Conservation (phyloP, 2,113 vertebrate genomes). For the Falco punctatus region DNA sequence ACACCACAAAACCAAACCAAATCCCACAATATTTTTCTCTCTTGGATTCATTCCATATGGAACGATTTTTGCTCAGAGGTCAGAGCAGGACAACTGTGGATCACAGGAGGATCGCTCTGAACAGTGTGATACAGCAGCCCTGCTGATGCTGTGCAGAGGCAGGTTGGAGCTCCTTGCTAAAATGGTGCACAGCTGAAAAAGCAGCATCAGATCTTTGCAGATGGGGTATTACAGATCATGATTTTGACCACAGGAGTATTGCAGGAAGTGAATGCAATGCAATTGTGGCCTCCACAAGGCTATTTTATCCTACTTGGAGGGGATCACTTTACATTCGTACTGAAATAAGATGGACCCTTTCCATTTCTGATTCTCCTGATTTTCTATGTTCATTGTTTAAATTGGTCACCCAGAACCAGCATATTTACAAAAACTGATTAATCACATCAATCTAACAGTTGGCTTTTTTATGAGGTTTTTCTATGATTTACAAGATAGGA, state of each 20-base stretch:
- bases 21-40: not conserved
- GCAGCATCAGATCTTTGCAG: not conserved
- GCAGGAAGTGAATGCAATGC: not conserved
- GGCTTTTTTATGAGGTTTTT: not conserved
- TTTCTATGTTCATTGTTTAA: not conserved
- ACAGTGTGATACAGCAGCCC: not conserved
- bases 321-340: not conserved
- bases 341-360: not conserved
- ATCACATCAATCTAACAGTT: not conserved
- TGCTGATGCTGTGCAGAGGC: not conserved
- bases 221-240: not conserved
- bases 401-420: not conserved
- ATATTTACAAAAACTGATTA: slow-evolving; percentile 22
- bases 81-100: not conserved
- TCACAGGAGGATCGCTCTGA: not conserved
- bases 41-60: not conserved
- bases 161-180: not conserved
- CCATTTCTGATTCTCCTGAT: not conserved
- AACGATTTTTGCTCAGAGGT: not conserved
- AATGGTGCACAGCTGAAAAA: not conserved
- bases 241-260: not conserved
- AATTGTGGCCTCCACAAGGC: not conserved
- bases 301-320: not conserved
- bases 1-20: not conserved
- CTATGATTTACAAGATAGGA: slow-evolving; percentile 23